Base-by-base conservation (phyloP, 2,888 invertebrate species). In the Lasioglossum zephyrum region DNA sequence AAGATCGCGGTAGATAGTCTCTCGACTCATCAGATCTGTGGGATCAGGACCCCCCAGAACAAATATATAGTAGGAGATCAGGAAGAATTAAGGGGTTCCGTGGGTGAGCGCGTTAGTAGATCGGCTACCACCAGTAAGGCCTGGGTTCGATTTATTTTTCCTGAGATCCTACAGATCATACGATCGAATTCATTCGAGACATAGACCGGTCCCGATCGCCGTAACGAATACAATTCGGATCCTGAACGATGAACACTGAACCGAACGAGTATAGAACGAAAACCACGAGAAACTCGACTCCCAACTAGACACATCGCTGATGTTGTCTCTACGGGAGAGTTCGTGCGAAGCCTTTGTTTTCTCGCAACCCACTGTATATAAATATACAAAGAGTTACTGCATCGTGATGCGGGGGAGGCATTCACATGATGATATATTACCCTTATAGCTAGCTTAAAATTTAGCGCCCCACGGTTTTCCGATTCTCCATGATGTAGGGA, bases 381-480 rank as follows among this genome's bases (percentile, higher is more conserved):
- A 9, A n/a, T 57, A 63, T 26, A 63, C 44, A 44, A 44, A 72
- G 70, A 72, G 6, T 13, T 26, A 18, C 26, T 36, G 47, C 73
- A 11, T 36, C 49, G 31, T 11, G 49, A n/a, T 53, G 49, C 73
- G 75, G 75, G 75, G 63, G 75, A 76, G 75, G 60, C 63, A 63
- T 76, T 76, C 63, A 44, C 75, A 5, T 39, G 39, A 53, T 41
- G 22, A 22, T 22, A 22, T 22, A 22, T 53, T 53, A 53, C 53
- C 36, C 69, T 39, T 69, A 63, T 36, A 26, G 26, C 18, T 44
- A 41, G 73, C 53, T 74, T n/a, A n/a, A 74, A 74, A 36, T 2
- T 31, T 39, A 74, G 39, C 53, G 39, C 22, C 13, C 49, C 49
- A 39, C 73, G 36, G 49, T 73, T 49, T 44, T 39, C 0, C 13